A percentile compares a stretch with the other conserved stretches of the same genome.
These are phyloP conservation scores for Caerostris extrusa DNA, from an alignment of 1,140 invertebrate species.

Conservation along the genomic window DNA sequence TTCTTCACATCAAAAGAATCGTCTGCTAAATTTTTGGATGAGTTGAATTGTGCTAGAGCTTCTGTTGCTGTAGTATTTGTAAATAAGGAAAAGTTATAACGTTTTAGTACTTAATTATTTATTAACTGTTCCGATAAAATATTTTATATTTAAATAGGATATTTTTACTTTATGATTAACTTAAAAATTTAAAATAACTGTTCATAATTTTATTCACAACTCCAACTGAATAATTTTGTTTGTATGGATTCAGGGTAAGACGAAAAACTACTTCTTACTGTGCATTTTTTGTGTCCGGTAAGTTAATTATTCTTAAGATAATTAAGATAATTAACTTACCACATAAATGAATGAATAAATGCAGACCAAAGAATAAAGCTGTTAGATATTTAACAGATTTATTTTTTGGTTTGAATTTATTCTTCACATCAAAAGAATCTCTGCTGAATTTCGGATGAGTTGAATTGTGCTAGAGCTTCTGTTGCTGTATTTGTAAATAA, in stretches of 20 bases:
- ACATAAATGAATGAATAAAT: no score
- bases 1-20: slow-evolving; percentile 24
- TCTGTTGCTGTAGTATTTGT: neutral
- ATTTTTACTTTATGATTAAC: no score
- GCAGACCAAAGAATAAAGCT: no score
- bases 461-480: slow-evolving; percentile 5
- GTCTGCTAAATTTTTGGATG: slow-evolving; percentile 29
- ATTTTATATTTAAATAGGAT: no score
- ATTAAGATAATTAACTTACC: no score
- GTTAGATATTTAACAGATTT: neutral
- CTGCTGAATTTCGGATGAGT: slow-evolving; percentile 28
- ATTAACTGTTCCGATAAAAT: no score
- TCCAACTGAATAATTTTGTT: no score
- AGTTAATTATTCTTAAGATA: neutral
- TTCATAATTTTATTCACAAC: no score
- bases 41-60: slow-evolving; percentile 12
- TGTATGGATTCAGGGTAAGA: neutral
- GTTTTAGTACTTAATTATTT: no score
- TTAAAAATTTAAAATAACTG: no score
- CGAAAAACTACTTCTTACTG: slow-evolving; percentile 50
- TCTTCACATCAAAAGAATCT: slow-evolving; percentile 36
- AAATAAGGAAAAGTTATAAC: no score
- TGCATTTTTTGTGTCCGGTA: slow-evolving; percentile 48
- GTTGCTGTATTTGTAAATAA: neutral
- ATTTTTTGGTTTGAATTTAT: neutral